These are phyloP conservation scores for Zygaena filipendulae DNA, from an alignment of 2,888 invertebrate species.

Conservation along the genomic window DNA sequence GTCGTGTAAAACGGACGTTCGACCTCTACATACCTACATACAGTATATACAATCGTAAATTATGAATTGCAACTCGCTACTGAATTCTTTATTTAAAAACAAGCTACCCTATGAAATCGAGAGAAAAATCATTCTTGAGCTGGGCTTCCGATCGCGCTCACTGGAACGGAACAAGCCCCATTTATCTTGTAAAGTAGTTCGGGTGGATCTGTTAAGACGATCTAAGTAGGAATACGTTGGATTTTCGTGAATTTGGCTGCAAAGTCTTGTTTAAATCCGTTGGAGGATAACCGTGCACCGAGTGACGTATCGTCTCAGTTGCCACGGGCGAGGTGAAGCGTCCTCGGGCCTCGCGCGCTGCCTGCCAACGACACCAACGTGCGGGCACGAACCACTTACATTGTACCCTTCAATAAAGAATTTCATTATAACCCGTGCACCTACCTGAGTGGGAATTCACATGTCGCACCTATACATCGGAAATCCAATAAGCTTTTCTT, in stretches of 20 bases:
- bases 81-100: too few species aligned
- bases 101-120: too few species aligned
- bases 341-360: not conserved
- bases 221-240: constrained; percentile 27
- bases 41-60: too few species aligned
- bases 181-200: constrained; percentile 45
- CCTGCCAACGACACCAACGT: constrained; percentile 6
- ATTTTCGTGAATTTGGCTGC: constrained; percentile 36
- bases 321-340: constrained; percentile 13
- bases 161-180: constrained; percentile 41
- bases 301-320: constrained; percentile 23
- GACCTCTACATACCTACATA: too few species aligned
- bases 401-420: constrained; percentile 51
- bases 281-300: constrained; percentile 22
- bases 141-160: constrained; percentile 36
- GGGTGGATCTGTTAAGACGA: constrained; percentile 41
- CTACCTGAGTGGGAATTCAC: constrained; percentile 38
- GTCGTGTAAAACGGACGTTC: too few species aligned
- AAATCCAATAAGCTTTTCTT: too few species aligned
- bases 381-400: constrained; percentile 35
- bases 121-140: too few species aligned
- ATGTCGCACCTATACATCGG: too few species aligned
- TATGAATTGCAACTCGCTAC: too few species aligned
- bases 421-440: constrained; percentile 47
- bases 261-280: too few species aligned